These are phyloP conservation scores for Coregonus suidteri DNA, from an alignment of 2,797 vertebrate genomes.

Conservation along the genomic window DNA sequence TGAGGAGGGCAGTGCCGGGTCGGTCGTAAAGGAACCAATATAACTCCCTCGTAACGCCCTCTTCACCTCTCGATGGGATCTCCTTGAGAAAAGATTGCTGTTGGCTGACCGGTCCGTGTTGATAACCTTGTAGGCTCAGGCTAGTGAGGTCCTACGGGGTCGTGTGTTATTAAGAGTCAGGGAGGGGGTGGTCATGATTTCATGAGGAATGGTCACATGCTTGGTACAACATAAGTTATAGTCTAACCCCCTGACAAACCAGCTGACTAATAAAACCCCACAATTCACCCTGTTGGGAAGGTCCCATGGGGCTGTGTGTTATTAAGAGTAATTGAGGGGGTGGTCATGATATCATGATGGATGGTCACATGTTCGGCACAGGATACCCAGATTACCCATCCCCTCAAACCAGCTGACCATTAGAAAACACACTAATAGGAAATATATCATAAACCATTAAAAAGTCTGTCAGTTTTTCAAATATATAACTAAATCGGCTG, in stretches of 20 bases:
- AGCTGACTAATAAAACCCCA: not conserved
- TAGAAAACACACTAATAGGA: not conserved
- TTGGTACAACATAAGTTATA: constrained; percentile 12
- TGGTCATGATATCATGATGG: constrained; percentile 9
- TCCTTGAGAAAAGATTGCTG: too few species aligned
- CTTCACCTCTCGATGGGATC: not conserved
- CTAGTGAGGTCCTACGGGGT: not conserved
- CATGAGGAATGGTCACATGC: constrained; percentile 30
- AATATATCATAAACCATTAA: not conserved
- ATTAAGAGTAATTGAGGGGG: not conserved
- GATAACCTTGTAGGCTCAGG: too few species aligned
- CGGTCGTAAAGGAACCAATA: not conserved
- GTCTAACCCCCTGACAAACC: not conserved
- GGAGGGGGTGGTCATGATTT: not conserved
- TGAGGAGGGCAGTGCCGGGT: not conserved
- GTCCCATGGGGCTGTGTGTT: not conserved
- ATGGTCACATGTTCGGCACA: constrained; percentile 32
- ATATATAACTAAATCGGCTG: not conserved
- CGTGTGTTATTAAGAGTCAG: not conserved
- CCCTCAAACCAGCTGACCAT: not conserved
- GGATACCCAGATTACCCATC: not conserved
- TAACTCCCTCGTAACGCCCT: not conserved
- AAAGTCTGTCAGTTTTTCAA: not conserved
- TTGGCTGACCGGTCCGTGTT: too few species aligned
- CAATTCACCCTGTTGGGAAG: not conserved